phyloP scores from a whole-genome alignment of 2,888 invertebrate genomes.

The Drepanosiphum platanoidis region DNA sequence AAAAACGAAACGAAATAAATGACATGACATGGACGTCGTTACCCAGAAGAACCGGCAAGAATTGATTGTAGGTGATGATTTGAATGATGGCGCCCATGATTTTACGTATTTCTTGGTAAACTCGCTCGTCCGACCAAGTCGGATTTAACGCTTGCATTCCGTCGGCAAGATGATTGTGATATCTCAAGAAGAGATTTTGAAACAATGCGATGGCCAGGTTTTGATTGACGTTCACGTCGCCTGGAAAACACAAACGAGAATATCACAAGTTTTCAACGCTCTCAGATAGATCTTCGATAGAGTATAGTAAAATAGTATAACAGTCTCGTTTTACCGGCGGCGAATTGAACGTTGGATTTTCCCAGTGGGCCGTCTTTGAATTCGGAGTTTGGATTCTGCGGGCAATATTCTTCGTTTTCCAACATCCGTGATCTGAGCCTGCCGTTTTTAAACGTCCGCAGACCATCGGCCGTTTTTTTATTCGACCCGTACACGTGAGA shows the following conservation, averaged over 20 bases:
- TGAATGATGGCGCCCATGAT: conserved; percentile 30
- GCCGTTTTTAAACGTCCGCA: conserved; percentile 40
- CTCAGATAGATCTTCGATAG: too few relatives aligned
- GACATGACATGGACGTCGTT: too few relatives aligned
- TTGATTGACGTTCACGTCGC: conserved; percentile 47
- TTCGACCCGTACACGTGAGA: conserved; percentile 43
- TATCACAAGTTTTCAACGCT: not conserved
- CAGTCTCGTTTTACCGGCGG: conserved; percentile 29
- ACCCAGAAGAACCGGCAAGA: conserved; percentile 49
- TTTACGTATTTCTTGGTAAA: conserved; percentile 49
- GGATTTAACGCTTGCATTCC: conserved; percentile 23
- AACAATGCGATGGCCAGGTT: conserved; percentile 51
- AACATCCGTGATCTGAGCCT: conserved; percentile 21
- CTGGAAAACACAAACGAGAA: conserved; percentile 45
- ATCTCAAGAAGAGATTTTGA: conserved; percentile 51
- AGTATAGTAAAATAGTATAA: too few relatives aligned
- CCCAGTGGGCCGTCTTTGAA: conserved; percentile 23
- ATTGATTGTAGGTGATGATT: conserved; percentile 46
- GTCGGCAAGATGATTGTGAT: conserved; percentile 28
- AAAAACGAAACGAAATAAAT: too few relatives aligned
- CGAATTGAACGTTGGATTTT: conserved; percentile 34
- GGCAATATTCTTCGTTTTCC: conserved; percentile 38
- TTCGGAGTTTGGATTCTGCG: conserved; percentile 9
- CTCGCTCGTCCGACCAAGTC: conserved; percentile 36
- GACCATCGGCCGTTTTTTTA: conserved; percentile 7